These are phyloP conservation scores for Epinephelus moara DNA, from an alignment of 2,113 vertebrate species.

Conservation along the genomic window DNA sequence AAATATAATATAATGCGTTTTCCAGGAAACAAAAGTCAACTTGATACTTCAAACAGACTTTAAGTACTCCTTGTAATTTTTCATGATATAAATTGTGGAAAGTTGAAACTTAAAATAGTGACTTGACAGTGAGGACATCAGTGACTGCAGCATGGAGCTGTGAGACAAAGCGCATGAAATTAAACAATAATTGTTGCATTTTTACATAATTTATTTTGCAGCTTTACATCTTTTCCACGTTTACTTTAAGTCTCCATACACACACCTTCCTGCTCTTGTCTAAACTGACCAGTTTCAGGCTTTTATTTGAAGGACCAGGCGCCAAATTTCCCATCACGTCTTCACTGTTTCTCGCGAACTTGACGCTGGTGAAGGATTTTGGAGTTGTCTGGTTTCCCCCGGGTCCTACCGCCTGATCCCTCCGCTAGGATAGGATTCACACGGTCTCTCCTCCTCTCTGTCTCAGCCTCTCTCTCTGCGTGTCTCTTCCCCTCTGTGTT, in stretches of 20 bases:
- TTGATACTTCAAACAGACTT: too few relatives aligned
- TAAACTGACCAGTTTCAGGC: fast-evolving
- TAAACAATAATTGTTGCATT: neutral
- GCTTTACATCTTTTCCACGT: neutral
- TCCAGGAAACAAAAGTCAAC: neutral
- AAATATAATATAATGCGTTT: neutral
- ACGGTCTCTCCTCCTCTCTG: neutral
- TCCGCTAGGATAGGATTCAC: conserved; percentile 52
- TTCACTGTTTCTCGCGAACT: neutral
- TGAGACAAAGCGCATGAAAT: neutral
- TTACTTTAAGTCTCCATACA: neutral
- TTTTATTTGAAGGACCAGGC: conserved; percentile 30
- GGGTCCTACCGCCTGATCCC: conserved; percentile 51
- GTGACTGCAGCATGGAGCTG: neutral
- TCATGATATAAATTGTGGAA: too few relatives aligned
- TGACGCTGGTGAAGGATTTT: neutral
- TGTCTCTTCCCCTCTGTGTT: neutral
- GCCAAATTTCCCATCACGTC: neutral
- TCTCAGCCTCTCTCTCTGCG: neutral
- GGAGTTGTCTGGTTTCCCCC: neutral
- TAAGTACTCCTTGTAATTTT: too few relatives aligned
- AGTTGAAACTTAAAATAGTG: neutral
- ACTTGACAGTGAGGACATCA: too few relatives aligned
- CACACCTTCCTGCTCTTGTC: too few relatives aligned
- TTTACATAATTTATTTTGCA: neutral